Base-by-base conservation (phyloP, 2,888 invertebrate species). In the Merodon equestris region DNA sequence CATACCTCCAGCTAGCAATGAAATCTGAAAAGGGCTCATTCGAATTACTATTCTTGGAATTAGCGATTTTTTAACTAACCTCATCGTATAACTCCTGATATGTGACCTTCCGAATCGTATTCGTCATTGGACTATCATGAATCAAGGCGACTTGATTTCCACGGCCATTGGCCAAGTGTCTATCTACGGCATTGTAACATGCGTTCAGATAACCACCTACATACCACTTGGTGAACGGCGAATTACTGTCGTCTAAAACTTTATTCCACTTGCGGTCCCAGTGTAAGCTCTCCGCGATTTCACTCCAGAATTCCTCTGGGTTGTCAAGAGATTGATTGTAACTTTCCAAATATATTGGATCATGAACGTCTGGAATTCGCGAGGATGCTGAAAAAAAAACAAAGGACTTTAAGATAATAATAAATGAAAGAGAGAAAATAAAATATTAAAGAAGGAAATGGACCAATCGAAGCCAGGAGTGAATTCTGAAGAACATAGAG, bases 151-250 rank as follows among this genome's bases (percentile, higher is more conserved):
- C 90, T 84, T 94, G 93, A 9, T 93, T 91, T 0, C 96, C 97
- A 12, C 91, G 90, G 0, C 97, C 97, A 0, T 91, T 92, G 7
- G 91, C 91, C 4, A 97, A 94, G 89, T 98, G 97, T 0, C 97
- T 92, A 88, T 98, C 98, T 9, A 98, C 90, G 0, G 97, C 95
- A 88, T 98, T 98, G 90, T 97, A 94, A 85, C 97, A 97, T 0
- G 97, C 96, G 84, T 97, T 98, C 86, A 97, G 87, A 88, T 97
- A 94, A 0, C 97, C 98, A 0, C 96, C 97, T 27, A 86, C 85
- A 88, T 90, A 97, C 97, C 97, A 97, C 91, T 95, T 95, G 0
- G 96, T 95, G 85, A 96, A 96, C 0, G 97, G 97, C 54, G 93
- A 92, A 83, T 94, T 93, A 15, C 92, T 92, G 85, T 96, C 92